Base-by-base conservation (phyloP, 2,113 vertebrate genomes). In the Gallinago media region DNA sequence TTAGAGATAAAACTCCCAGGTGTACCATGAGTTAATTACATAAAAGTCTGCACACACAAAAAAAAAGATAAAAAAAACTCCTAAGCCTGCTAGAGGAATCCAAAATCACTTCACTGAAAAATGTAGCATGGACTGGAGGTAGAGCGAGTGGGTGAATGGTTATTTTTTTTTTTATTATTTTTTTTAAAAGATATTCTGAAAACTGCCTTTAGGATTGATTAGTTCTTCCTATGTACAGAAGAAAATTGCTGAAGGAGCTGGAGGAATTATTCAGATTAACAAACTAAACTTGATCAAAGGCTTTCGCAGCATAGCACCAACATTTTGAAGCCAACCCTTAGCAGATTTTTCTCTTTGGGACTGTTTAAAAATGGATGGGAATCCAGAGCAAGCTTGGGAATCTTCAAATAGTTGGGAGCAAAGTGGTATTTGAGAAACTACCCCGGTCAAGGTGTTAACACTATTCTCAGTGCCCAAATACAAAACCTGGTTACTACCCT, bases 201-300 rank as follows among this genome's bases (percentile, higher is more conserved):
- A 83, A 80, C 15, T 12, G 50, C 61, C 25, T 86, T 89, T 70
- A 79, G 62, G 55, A 90, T 58, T 75, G 29, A 82, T 71, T 52
- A 85, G 74, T 46, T 80, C 36, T 74, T 85, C 74, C 18, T 58
- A 31, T 4, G 16, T 32, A 68, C 0, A 1, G 55, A 89, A 78
- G 55, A 66, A 92, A 85, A 66, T 36, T 47, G 82, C 85, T 82
- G 58, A 95, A 88, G 63, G 40, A 74, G 62, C n/a, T 63, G 19
- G 29, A 70, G 46, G 65, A 92, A 84, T 34, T 80, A 52, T 9
- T 11, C 65, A 88, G 70, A 82, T 77, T 77, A 85, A 88, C 14
- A 85, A 88, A 78, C 90, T 70, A 65, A 50, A 66, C 61, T 71
- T 52, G 70, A 92, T 92, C 89, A 85, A 92, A 92, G 40, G 36